Conservation (phyloP, 2,113 vertebrate genomes). For the Notechis scutatus region DNA sequence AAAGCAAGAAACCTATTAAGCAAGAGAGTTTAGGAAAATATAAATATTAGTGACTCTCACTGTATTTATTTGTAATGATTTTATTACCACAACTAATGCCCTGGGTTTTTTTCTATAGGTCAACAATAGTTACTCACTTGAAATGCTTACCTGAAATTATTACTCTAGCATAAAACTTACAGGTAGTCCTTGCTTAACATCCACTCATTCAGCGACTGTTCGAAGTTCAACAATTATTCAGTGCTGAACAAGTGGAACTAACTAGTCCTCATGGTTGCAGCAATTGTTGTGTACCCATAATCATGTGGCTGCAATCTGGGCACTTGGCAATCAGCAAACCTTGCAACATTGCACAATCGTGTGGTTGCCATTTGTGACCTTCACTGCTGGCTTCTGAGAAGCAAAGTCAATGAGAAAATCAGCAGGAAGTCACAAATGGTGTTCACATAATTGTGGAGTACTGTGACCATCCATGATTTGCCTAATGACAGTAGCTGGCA, state of each 20-base stretch:
- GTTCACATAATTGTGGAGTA: neutral
- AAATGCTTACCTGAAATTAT: neutral
- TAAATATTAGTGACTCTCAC: neutral
- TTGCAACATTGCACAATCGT: neutral
- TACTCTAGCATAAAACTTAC: neutral
- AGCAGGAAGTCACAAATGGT: neutral
- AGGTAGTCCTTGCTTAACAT: neutral
- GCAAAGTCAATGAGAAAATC: neutral
- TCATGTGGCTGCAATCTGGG: neutral
- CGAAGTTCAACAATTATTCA: neutral
- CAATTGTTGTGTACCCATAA: neutral
- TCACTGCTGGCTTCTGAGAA: neutral
- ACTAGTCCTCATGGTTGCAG: neutral
- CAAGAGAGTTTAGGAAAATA: neutral
- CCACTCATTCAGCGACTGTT: neutral
- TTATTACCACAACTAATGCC: neutral
- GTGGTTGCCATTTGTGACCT: neutral
- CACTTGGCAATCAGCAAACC: neutral
- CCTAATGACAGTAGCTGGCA: neutral
- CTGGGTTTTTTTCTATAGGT: neutral
- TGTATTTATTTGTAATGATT: neutral
- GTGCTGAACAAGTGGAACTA: neutral
- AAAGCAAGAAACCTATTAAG: neutral
- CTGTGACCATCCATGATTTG: neutral
- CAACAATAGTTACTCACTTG: neutral